These are phyloP conservation scores for Phacellophora camtschatica DNA, from an alignment of 30 jellyfish, hydroid and myxozoan genomes.

Conservation along the genomic window DNA sequence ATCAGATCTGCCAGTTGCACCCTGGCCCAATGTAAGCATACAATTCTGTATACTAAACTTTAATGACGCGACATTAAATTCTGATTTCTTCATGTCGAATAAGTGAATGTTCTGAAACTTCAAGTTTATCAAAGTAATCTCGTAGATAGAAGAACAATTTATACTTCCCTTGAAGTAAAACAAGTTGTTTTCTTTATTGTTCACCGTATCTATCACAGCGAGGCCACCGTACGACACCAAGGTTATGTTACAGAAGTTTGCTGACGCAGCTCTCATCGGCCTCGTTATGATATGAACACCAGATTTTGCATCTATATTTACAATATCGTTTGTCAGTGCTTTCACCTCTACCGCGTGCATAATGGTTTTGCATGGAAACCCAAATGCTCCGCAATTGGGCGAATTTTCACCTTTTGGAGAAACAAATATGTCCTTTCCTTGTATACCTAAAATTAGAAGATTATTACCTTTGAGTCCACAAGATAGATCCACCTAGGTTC, in stretches of 20 bases:
- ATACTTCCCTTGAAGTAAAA: neutral
- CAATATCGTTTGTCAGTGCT: neutral
- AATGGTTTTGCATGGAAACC: neutral
- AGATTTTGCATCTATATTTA: neutral
- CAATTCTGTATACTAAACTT: neutral
- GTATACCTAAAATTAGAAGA: neutral
- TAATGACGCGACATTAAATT: neutral
- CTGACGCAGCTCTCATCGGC: neutral
- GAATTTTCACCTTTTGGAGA: slow-evolving; percentile 4
- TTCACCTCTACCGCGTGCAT: neutral
- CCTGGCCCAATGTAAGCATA: neutral
- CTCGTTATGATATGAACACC: neutral
- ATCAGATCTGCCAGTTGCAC: neutral
- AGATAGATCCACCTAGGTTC: too few relatives aligned
- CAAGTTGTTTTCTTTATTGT: neutral
- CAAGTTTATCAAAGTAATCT: neutral
- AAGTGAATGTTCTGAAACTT: neutral
- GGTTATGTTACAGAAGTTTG: neutral
- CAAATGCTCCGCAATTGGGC: neutral
- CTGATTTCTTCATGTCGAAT: neutral
- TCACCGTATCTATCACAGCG: neutral
- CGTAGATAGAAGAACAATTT: neutral
- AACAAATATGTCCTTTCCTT: neutral
- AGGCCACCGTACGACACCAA: slow-evolving; percentile 4
- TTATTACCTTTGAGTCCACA: neutral